Evolutionary conservation across 2,797 vertebrate species (phyloP).

Genomic region (Dicrostonyx torquatus): DNA sequence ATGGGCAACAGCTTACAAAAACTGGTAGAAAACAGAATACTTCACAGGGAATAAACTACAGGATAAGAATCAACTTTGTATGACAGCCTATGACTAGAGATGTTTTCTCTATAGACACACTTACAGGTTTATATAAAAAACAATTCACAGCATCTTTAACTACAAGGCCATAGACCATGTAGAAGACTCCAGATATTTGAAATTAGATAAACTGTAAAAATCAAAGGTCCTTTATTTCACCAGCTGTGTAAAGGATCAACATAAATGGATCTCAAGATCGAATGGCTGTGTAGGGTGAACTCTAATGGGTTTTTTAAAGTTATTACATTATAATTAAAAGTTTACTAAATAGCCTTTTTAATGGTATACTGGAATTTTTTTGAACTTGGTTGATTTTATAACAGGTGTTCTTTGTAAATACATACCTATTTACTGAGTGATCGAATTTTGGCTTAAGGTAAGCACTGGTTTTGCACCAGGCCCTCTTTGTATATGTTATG

Average conservation of each 20-base stretch:
- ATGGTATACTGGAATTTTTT: neutral
- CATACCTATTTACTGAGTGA: neutral
- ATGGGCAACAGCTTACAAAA: constrained; percentile 19
- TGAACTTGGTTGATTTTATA: neutral
- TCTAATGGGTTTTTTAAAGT: constrained; percentile 11
- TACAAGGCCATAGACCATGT: neutral
- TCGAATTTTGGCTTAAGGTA: neutral
- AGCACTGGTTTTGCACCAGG: neutral
- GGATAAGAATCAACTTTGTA: neutral
- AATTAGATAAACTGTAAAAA: constrained; percentile 46
- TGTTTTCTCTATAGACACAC: neutral
- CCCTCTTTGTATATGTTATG: neutral
- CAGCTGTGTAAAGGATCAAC: constrained; percentile 31
- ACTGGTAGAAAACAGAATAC: neutral
- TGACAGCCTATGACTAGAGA: neutral
- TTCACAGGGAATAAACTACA: constrained; percentile 35
- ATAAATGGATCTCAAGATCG: constrained; percentile 26
- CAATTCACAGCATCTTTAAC: neutral
- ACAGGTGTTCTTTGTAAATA: neutral
- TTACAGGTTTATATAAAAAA: neutral
- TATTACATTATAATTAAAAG: constrained; percentile 32
- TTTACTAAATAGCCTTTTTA: neutral
- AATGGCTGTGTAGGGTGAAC: neutral
- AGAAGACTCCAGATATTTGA: neutral
- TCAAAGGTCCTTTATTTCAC: neutral